Evolutionary conservation across 2,888 invertebrate genomes (phyloP).

Genomic region (Tetheella fluctuosa): DNA sequence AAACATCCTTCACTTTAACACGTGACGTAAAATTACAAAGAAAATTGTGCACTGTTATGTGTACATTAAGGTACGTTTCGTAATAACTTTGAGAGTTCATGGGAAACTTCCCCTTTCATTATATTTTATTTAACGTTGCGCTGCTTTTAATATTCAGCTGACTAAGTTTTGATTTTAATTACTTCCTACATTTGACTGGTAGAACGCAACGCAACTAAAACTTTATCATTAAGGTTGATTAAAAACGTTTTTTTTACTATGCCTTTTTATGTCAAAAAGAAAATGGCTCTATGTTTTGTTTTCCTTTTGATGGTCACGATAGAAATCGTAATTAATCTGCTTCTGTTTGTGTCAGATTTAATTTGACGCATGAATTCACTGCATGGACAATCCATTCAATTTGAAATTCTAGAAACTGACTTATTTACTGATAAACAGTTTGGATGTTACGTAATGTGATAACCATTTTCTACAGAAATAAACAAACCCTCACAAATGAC

Average conservation of each 20-base stretch:
- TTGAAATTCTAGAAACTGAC: background rate
- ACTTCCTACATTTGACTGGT: slow-evolving; percentile 16
- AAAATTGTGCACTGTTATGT: slow-evolving; percentile 22
- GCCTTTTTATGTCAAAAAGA: background rate
- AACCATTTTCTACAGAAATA: background rate
- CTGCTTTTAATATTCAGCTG: slow-evolving; percentile 35
- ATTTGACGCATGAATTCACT: slow-evolving; percentile 14
- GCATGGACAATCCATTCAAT: slow-evolving; percentile 2
- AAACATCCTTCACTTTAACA: slow-evolving; percentile 36
- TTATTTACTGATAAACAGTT: background rate
- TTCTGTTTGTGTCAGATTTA: slow-evolving; percentile 16
- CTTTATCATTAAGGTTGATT: background rate
- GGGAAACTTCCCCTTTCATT: slow-evolving; percentile 21
- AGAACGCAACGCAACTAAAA: slow-evolving; percentile 4
- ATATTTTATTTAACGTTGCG: slow-evolving; percentile 18
- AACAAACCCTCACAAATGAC: no score
- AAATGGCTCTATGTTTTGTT: slow-evolving; percentile 7
- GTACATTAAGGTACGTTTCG: background rate
- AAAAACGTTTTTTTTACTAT: background rate
- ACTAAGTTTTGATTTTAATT: slow-evolving; percentile 33
- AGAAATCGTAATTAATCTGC: slow-evolving; percentile 13
- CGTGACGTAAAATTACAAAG: slow-evolving; percentile 21
- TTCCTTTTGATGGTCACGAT: slow-evolving; percentile 11
- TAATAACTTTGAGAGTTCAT: slow-evolving; percentile 1
- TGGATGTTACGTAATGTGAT: background rate